Conservation (phyloP, 1,140 invertebrate species). For the Nebria ingens region DNA sequence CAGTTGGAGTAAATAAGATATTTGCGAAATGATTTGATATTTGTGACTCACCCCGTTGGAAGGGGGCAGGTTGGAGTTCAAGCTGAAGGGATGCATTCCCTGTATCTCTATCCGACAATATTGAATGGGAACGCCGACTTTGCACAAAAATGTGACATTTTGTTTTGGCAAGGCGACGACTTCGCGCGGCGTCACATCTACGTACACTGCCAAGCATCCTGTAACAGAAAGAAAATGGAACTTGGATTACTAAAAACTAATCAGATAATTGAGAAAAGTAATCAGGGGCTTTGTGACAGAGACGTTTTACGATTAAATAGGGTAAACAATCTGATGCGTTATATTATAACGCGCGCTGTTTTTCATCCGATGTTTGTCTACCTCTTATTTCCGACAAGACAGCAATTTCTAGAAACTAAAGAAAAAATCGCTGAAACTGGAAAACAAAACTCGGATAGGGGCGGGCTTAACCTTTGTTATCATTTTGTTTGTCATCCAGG, state of each 20-base stretch:
- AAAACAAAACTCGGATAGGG: background rate
- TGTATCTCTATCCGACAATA: constrained; percentile 38
- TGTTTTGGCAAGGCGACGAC: constrained; percentile 32
- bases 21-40: background rate
- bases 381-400: background rate
- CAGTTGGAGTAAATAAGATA: background rate
- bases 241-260: no score
- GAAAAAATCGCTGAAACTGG: background rate
- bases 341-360: no score
- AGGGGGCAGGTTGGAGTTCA: constrained; percentile 23
- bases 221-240: constrained; percentile 16
- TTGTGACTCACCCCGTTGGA: constrained; percentile 22
- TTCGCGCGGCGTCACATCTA: constrained; percentile 37
- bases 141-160: constrained; percentile 38
- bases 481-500: background rate
- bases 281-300: no score
- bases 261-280: no score
- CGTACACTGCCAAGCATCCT: constrained; percentile 19
- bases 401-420: background rate
- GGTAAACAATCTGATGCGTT: no score
- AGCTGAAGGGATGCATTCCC: constrained; percentile 24
- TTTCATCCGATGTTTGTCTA: no score
- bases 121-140: constrained; percentile 40
- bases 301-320: no score
- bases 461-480: background rate